These are phyloP conservation scores for Colossoma macropomum DNA, from an alignment of 2,113 vertebrate species.

Conservation along the genomic window DNA sequence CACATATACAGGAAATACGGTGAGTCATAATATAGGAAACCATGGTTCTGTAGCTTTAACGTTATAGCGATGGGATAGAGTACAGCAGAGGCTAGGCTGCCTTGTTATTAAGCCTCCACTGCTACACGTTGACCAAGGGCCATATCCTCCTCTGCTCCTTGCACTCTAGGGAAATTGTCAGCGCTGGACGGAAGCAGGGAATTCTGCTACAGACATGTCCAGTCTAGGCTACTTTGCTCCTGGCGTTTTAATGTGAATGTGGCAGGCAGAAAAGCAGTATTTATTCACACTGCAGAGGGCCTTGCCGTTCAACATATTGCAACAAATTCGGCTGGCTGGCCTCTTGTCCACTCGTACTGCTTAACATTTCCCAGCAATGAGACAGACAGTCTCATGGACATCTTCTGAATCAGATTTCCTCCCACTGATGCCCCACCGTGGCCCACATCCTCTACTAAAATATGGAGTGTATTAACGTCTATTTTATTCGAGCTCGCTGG, in stretches of 20 bases:
- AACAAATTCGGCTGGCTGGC: constrained; percentile 2
- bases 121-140: constrained; percentile 4
- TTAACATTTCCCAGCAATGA: constrained; percentile 20
- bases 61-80: background rate
- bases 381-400: background rate
- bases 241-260: background rate
- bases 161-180: background rate
- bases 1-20: background rate
- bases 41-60: background rate
- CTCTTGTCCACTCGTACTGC: constrained; percentile 3
- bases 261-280: background rate
- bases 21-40: background rate
- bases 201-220: background rate
- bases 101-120: background rate
- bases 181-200: background rate
- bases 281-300: background rate
- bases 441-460: too few relatives aligned
- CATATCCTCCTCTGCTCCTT: constrained; percentile 2
- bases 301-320: constrained; percentile 7
- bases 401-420: background rate
- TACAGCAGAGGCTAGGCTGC: background rate
- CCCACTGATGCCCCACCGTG: too few relatives aligned
- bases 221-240: background rate
- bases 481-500: too few relatives aligned
- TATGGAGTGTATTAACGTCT: too few relatives aligned